Conservation (phyloP, 2,113 vertebrate genomes). For the Cyanoramphus novaezelandiae region DNA sequence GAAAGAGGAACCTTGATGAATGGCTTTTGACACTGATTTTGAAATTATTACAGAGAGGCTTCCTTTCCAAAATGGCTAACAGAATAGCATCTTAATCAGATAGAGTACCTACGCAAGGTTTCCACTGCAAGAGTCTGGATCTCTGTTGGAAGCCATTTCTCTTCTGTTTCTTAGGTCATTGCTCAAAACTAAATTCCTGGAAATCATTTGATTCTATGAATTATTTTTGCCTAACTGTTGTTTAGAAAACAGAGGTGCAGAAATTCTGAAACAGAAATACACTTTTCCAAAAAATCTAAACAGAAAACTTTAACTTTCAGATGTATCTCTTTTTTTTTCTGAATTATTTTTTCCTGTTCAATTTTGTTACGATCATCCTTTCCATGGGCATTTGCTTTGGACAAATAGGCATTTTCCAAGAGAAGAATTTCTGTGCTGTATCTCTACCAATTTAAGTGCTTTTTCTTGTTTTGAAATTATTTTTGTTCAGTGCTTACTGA, state of each 20-base stretch:
- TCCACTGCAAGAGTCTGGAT: neutral
- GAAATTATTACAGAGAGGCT: constrained; percentile 6
- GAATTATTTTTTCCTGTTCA: neutral
- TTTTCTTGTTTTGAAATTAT: neutral
- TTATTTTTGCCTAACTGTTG: neutral
- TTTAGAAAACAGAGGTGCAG: neutral
- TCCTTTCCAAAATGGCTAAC: neutral
- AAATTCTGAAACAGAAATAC: neutral
- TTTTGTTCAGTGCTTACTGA: neutral
- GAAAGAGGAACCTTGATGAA: neutral
- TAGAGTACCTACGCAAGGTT: rapidly evolving
- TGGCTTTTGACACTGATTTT: constrained; percentile 37
- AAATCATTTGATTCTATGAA: neutral
- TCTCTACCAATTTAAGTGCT: neutral
- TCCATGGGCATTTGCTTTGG: neutral
- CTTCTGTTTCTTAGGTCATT: neutral
- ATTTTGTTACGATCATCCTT: neutral
- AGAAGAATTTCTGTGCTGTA: neutral
- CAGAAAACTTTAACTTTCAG: neutral
- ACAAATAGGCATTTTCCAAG: neutral
- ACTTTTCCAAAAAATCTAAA: neutral
- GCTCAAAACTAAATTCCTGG: neutral
- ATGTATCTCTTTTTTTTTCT: neutral
- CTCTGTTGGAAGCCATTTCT: neutral
- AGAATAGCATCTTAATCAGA: neutral